Percentiles rank a stretch among this genome's conserved stretches.
These are phyloP conservation scores for Mormoops blainvillei DNA, from an alignment of 2,113 vertebrate species.

Conservation along the genomic window DNA sequence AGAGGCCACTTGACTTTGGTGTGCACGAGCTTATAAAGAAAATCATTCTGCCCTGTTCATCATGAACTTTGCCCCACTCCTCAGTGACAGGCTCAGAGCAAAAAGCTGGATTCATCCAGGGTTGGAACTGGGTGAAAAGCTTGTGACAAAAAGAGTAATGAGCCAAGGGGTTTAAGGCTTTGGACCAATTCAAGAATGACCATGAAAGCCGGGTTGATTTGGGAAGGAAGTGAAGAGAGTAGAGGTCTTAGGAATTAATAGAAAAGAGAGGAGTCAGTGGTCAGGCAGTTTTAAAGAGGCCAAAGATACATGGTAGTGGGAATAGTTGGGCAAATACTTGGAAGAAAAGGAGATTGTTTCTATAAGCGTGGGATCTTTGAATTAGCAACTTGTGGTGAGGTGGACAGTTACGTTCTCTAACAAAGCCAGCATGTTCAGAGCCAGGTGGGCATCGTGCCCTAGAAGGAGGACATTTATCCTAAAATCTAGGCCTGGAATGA, in stretches of 20 bases:
- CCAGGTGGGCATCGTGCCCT: background rate
- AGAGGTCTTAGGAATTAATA: background rate
- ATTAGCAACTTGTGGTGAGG: background rate
- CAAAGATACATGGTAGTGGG: background rate
- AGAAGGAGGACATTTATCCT: background rate
- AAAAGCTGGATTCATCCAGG: background rate
- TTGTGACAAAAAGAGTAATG: background rate
- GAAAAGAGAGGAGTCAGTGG: background rate
- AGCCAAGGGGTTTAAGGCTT: no score
- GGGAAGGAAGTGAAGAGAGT: background rate
- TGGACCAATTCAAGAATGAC: no score
- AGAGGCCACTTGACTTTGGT: background rate
- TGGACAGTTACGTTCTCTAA: background rate
- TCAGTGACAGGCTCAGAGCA: background rate
- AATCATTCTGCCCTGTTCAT: background rate
- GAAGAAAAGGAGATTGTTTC: background rate
- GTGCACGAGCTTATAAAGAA: background rate
- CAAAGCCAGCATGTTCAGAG: background rate
- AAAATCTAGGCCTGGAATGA: background rate
- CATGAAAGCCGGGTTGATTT: no score
- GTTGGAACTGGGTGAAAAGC: background rate
- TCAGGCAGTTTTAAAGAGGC: no score
- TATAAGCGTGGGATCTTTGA: background rate
- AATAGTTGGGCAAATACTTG: rapidly evolving
- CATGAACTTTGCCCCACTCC: background rate